Percentiles rank a stretch among this genome's conserved stretches.
Conservation (phyloP, 2,797 vertebrate species). For the Poecilia velifera region DNA sequence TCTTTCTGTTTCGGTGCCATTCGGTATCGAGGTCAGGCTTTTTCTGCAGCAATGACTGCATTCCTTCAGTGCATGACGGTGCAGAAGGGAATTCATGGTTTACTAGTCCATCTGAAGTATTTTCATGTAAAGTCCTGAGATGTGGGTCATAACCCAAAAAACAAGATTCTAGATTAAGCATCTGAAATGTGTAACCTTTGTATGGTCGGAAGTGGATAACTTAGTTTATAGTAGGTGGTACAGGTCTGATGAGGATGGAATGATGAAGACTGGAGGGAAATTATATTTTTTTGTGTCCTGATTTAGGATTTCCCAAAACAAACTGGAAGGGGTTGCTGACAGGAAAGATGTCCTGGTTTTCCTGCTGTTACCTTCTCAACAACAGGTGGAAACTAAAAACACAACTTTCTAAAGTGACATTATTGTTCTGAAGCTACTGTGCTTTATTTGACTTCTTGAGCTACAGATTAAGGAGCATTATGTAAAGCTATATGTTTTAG, state of each 20-base stretch:
- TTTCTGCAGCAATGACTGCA: not conserved
- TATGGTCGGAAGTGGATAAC: not conserved
- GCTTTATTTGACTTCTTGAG: not conserved
- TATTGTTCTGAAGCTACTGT: not conserved
- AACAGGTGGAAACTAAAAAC: not conserved
- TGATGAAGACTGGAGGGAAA: not conserved
- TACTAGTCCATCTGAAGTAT: not conserved
- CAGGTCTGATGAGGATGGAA: not conserved
- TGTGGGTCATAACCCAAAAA: not conserved
- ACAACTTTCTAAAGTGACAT: not conserved
- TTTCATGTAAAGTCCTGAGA: not conserved
- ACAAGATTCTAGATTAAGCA: not conserved
- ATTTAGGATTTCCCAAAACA: not conserved
- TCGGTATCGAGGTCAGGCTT: not conserved
- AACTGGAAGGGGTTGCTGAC: not conserved
- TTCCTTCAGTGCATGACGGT: not conserved
- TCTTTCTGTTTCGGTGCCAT: not conserved
- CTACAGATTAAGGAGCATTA: not conserved
- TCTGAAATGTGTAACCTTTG: not conserved
- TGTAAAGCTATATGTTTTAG: no score
- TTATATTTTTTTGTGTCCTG: not conserved
- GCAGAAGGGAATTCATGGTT: not conserved
- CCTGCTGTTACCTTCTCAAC: not conserved
- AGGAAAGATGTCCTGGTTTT: not conserved
- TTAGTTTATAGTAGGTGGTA: not conserved